phyloP scores from a whole-genome alignment of 1,140 invertebrate genomes.

The Pseudobourletiella spinata region DNA sequence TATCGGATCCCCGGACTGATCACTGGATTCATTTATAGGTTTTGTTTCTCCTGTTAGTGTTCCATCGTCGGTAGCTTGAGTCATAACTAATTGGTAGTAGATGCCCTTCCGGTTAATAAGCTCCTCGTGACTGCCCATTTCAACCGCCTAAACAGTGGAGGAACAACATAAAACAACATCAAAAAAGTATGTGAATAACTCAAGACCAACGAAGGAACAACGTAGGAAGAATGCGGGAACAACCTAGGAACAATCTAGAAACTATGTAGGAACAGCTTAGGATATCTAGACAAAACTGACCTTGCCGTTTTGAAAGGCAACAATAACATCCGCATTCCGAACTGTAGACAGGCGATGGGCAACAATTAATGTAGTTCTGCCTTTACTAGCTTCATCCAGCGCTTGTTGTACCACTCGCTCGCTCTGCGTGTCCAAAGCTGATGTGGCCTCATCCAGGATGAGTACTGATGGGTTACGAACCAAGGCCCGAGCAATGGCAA shows the following conservation, averaged over 20 bases:
- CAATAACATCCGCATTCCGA: conserved; percentile 53
- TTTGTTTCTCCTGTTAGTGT: not conserved
- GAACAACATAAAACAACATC: not conserved
- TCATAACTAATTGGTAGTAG: conserved; percentile 40
- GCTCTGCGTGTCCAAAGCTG: conserved; percentile 57
- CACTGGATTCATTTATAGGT: not conserved
- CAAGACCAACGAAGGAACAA: too few species aligned
- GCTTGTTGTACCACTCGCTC: conserved; percentile 45
- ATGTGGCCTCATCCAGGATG: conserved; percentile 66
- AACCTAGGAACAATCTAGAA: too few species aligned
- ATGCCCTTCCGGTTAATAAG: conserved; percentile 41
- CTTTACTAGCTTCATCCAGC: conserved; percentile 40
- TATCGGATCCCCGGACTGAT: too few species aligned
- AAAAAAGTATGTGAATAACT: too few species aligned
- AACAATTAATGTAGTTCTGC: conserved; percentile 48
- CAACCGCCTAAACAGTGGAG: conserved; percentile 21
- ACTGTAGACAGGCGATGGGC: conserved; percentile 58
- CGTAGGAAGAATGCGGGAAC: too few species aligned
- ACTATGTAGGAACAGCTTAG: too few species aligned
- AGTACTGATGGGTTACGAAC: conserved; percentile 68
- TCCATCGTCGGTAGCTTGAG: not conserved
- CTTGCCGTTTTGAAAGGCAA: conserved; percentile 45
- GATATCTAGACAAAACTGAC: not conserved
- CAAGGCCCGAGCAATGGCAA: conserved; percentile 69
- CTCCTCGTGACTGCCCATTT: conserved; percentile 45